phyloP scores from a whole-genome alignment of 2,888 invertebrate genomes.

The Cryptocephalus moraei region DNA sequence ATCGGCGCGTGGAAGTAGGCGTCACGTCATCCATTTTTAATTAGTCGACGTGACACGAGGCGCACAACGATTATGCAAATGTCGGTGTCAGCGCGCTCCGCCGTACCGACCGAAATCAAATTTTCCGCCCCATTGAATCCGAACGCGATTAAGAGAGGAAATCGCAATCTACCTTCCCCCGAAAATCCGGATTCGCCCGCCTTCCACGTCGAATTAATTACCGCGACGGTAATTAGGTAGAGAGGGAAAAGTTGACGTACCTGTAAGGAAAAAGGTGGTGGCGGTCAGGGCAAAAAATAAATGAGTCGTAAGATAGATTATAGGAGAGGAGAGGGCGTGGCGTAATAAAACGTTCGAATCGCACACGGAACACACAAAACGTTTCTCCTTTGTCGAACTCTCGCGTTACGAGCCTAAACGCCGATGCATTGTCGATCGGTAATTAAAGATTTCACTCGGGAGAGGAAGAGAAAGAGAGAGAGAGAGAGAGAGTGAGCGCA shows the following conservation, averaged over 20 bases:
- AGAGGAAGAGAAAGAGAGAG: too few species aligned
- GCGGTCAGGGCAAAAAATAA: conserved; percentile 23
- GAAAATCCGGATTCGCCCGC: too few species aligned
- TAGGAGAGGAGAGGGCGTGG: conserved; percentile 25
- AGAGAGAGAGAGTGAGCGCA: too few species aligned
- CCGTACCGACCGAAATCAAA: conserved; percentile 29
- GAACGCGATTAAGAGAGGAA: conserved; percentile 32
- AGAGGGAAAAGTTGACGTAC: too few species aligned
- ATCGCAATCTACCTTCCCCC: background rate
- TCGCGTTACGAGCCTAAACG: background rate
- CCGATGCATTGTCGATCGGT: too few species aligned
- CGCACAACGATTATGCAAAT: conserved; percentile 35
- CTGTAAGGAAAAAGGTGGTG: too few species aligned
- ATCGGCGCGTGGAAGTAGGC: too few species aligned
- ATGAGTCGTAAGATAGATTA: conserved; percentile 21
- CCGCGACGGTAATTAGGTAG: too few species aligned
- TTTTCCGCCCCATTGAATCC: conserved; percentile 36
- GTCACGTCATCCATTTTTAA: conserved; percentile 33
- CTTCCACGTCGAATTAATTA: too few species aligned
- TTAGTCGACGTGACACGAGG: conserved; percentile 29
- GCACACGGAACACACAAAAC: conserved; percentile 5
- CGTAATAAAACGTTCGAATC: conserved; percentile 23
- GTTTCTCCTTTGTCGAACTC: conserved; percentile 3
- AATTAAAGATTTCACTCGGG: too few species aligned
- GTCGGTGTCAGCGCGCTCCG: conserved; percentile 28